Conservation (phyloP, 2,113 vertebrate species). For the Hippocampus zosterae region DNA sequence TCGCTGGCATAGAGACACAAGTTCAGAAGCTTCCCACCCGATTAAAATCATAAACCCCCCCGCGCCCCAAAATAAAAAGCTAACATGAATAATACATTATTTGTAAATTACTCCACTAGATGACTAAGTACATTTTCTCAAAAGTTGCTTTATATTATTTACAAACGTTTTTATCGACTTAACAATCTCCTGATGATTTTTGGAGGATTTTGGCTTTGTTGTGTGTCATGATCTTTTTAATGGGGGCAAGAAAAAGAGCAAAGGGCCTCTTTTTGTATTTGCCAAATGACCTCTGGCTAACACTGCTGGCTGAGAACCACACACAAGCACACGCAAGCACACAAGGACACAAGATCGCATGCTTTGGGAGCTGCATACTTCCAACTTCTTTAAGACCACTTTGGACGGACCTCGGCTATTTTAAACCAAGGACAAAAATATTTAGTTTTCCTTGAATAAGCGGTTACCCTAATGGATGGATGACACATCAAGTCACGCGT, state of each 20-base stretch:
- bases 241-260: background rate
- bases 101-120: no score
- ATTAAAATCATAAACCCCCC: no score
- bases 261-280: constrained; percentile 14
- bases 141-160: no score
- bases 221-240: background rate
- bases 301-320: constrained; percentile 27
- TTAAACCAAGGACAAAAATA: background rate
- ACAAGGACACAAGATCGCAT: background rate
- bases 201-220: constrained; percentile 1
- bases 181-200: background rate
- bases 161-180: no score
- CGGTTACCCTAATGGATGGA: no score
- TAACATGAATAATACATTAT: no score
- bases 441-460: background rate
- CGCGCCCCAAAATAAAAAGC: no score
- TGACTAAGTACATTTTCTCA: no score
- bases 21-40: no score
- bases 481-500: background rate
- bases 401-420: background rate
- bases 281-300: constrained; percentile 45
- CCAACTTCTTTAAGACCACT: background rate
- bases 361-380: constrained; percentile 17
- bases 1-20: no score
- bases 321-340: constrained; percentile 15